Evolutionary conservation across 1,140 invertebrate species (phyloP), one percentile per base, ranked within the genome.

Genomic region (Pseudomyrmex concolor): DNA sequence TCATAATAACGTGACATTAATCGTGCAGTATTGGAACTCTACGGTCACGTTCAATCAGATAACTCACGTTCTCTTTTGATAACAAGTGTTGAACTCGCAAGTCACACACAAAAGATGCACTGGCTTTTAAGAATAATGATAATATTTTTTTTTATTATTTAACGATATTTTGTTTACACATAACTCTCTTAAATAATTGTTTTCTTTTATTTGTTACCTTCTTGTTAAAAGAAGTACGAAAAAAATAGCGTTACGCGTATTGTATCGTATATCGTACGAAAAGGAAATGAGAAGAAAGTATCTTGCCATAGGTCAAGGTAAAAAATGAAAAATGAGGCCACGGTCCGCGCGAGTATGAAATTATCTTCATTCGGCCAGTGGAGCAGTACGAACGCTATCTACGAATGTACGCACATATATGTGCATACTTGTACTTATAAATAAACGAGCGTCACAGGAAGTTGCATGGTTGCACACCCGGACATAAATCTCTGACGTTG

Each of bases 301-400:
- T 81, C 70, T 51, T 15, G 12, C 5, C 34, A 8, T 9, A 8
- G 78, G 83, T 85, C 83, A 89, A 90, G 89, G 89, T 90, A 2
- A 54, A 15, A 50, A 80, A 80, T 9, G 4, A 78, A 89, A 34
- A 34, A 86, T 60, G 70, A 77, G 89, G 87, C 84, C 87, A 90
- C 62, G 89, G 89, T 89, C 86, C 68, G n/a, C 34, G 54, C 45
- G 54, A 76, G 70, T 60, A 54, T 59, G 50, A 50, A 83, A 77
- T 85, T 83, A 89, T 88, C 54, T 70, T 55, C 54, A 25, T 67
- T 62, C 45, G 73, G 72, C 43, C 55, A 76, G 43, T 22, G 72
- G 45, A 25, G 34, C 34, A 7, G 34, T 34, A 34, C 34, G 34
- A 7, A 34, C 34, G 5, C 34, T 34, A 34, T 34, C 34, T 7